phyloP scores from a whole-genome alignment of 2,888 invertebrate species.

The Caenorhabditis auriculariae region DNA sequence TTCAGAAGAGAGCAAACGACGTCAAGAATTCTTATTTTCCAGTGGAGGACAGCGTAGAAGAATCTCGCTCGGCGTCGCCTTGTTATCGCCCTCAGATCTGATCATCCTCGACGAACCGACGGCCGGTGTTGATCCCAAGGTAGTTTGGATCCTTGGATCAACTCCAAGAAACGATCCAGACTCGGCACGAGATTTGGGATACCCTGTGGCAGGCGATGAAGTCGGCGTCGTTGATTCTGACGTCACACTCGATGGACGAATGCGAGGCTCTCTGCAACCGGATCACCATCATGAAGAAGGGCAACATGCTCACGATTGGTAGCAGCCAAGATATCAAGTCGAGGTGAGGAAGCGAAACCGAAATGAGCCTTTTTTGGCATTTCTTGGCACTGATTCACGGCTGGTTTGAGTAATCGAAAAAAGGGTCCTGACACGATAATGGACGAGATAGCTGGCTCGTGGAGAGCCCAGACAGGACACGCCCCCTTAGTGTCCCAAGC shows the following conservation, averaged over 20 bases:
- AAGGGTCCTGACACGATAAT: too few relatives aligned
- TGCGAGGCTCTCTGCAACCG: constrained; percentile 51
- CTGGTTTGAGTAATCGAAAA: too few relatives aligned
- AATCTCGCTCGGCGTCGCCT: constrained; percentile 77
- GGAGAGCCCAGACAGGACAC: too few relatives aligned
- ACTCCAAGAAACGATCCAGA: constrained; percentile 44
- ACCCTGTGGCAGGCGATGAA: constrained; percentile 2
- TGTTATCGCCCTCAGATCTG: constrained; percentile 74
- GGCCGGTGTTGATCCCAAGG: constrained; percentile 70
- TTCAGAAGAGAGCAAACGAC: not conserved
- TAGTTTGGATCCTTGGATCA: not conserved
- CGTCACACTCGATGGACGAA: constrained; percentile 66
- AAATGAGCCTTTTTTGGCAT: too few relatives aligned
- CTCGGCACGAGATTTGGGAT: constrained; percentile 71
- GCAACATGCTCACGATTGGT: constrained; percentile 47
- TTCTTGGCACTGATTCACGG: too few relatives aligned
- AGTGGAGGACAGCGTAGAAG: constrained; percentile 79
- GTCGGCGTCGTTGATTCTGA: constrained; percentile 65
- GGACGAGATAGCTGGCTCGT: too few relatives aligned
- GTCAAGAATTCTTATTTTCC: not conserved
- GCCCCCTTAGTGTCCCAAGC: too few relatives aligned
- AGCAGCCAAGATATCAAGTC: constrained; percentile 47
- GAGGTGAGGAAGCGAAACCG: constrained; percentile 29
- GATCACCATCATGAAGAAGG: constrained; percentile 51
- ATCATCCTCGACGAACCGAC: constrained; percentile 70